Percentiles rank a stretch among this genome's conserved stretches.
Evolutionary conservation across 1,140 invertebrate species (phyloP).

Genomic region (Reticulitermes speratus): DNA sequence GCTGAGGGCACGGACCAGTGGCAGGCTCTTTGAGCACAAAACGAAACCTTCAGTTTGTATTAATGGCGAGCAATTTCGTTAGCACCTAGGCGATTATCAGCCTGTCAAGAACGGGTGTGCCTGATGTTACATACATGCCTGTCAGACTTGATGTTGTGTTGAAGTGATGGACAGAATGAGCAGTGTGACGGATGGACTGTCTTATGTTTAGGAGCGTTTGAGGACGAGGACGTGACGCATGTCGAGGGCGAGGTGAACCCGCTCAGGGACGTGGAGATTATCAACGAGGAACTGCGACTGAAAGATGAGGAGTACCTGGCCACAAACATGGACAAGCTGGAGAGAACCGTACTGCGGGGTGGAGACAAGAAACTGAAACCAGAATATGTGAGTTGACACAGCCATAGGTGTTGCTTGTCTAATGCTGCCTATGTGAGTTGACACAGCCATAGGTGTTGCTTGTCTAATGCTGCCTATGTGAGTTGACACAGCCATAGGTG

Average conservation of each 20-base stretch:
- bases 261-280: constrained; percentile 94
- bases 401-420: too few relatives aligned
- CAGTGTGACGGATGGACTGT: neutral
- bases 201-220: constrained; percentile 82
- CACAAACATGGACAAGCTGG: constrained; percentile 81
- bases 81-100: too few relatives aligned
- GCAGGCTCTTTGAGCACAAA: too few relatives aligned
- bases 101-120: too few relatives aligned
- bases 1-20: too few relatives aligned
- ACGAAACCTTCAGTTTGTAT: too few relatives aligned
- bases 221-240: constrained; percentile 97
- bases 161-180: too few relatives aligned
- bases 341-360: constrained; percentile 82
- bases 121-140: too few relatives aligned
- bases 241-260: constrained; percentile 98
- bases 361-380: constrained; percentile 95
- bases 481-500: constrained; percentile 45
- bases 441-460: too few relatives aligned
- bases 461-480: constrained; percentile 73
- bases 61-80: too few relatives aligned
- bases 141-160: too few relatives aligned
- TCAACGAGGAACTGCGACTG: constrained; percentile 89
- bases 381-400: constrained; percentile 77
- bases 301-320: constrained; percentile 91
- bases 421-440: constrained; percentile 61